Evolutionary conservation across 2,888 invertebrate genomes (phyloP), one percentile per base, ranked within the genome.

Genomic region (Nephrocerus scutellatus): DNA sequence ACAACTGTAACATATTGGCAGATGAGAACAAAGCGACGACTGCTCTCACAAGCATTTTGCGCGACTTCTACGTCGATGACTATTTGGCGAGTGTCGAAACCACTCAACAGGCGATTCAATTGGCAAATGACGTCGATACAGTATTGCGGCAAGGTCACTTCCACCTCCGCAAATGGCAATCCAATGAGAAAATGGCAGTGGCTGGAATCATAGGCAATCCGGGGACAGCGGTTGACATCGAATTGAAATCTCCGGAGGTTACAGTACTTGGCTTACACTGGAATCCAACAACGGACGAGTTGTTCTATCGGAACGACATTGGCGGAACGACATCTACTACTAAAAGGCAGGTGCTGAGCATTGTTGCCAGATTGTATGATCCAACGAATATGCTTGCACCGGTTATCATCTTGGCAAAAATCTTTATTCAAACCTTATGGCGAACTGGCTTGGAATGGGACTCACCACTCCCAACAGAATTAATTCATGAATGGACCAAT

Each of bases 391-490:
- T 43, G 1, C n/a, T 43, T 16, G 39, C 30, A 6, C 40, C 40
- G 6, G 22, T 37, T 5, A 31, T 44, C 18, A 35, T 44, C 12
- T 26, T n/a, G 6, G 37, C 33, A 7, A 44, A 40, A 12, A 30
- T 44, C 3, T 37, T 34, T 4, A 40, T 44, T 5, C 40, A 44
- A n/a, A 21, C 30, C 1, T 25, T 40, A 5, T 41, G 43, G 39
- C 20, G 19, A 6, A 12, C 36, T 20, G 36, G 32, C n/a, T n/a
- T 43, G 3, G 8, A 20, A 7, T 43, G 43, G 39, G 33, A 33
- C 18, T 16, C 21, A 6, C 23, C 33, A 4, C 14, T 33, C 6
- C 33, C 33, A n/a, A 9, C 4, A 4, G 19, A 13, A 6, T 4
- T 37, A 10, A 5, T 9, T 18, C 8, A 32, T 10, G 6, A 30